Evolutionary conservation across 1,140 invertebrate species (phyloP).

Genomic region (Apolygus lucorum): DNA sequence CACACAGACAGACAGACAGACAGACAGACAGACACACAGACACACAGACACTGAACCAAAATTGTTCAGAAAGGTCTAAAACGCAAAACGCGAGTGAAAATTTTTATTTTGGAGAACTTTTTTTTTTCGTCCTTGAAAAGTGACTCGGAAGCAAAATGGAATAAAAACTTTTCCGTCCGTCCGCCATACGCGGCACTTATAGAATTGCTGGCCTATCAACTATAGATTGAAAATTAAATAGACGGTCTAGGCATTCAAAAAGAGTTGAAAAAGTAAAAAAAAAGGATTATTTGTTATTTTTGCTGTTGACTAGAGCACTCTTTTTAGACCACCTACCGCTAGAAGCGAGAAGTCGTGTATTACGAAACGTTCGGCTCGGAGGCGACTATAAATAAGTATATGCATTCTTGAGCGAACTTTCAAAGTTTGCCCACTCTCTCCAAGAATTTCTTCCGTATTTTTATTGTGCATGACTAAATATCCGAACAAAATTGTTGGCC

Average conservation of each 20-base stretch:
- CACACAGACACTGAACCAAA: no score
- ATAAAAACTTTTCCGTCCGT: no score
- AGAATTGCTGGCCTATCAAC: neutral
- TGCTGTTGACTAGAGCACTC: neutral
- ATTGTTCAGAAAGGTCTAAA: no score
- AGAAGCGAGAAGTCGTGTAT: neutral
- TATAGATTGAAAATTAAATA: neutral
- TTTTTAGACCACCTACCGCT: neutral
- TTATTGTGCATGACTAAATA: neutral
- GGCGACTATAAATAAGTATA: neutral
- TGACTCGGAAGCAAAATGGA: no score
- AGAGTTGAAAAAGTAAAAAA: neutral
- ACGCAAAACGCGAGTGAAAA: no score
- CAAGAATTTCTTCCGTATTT: neutral
- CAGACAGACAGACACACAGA: no score
- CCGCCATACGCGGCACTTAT: no score
- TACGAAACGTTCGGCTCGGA: neutral
- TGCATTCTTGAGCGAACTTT: neutral
- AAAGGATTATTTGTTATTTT: neutral
- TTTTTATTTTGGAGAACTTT: no score
- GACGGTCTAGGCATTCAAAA: neutral
- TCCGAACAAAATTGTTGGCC: neutral
- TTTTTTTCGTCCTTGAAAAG: no score
- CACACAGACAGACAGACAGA: no score
- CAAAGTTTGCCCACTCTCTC: neutral